Evolutionary conservation across 2,888 invertebrate species (phyloP).

Genomic region (Liodrosophila aerea): DNA sequence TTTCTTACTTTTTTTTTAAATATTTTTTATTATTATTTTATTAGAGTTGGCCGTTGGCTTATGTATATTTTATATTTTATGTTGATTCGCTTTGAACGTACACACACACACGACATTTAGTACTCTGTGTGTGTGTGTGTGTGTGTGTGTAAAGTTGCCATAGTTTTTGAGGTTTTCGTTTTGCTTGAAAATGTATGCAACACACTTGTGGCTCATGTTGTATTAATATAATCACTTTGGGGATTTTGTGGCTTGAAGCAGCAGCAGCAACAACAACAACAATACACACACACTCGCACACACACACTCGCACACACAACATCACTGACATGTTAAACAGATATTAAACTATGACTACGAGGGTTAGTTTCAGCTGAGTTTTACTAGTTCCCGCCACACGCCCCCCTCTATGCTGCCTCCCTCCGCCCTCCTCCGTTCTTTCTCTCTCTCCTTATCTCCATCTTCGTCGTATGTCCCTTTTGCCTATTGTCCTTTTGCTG

Average conservation of each 20-base stretch:
- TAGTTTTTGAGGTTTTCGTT: conserved; percentile 51
- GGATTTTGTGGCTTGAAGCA: conserved; percentile 60
- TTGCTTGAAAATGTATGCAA: conserved; percentile 53
- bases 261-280: conserved; percentile 20
- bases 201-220: conserved; percentile 76
- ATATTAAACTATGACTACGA: conserved; percentile 71
- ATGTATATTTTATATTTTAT: conserved; percentile 61
- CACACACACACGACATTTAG: conserved; percentile 21
- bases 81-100: conserved; percentile 49
- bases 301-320: conserved; percentile 17
- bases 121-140: conserved; percentile 17
- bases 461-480: not conserved
- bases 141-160: conserved; percentile 43
- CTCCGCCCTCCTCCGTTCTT: not conserved
- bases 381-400: conserved; percentile 20
- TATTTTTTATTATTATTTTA: conserved; percentile 60
- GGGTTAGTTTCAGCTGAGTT: conserved; percentile 43
- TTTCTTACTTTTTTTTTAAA: too few relatives aligned
- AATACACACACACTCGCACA: not conserved
- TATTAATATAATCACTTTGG: conserved; percentile 78
- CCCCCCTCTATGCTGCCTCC: not conserved
- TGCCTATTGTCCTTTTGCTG: conserved; percentile 14
- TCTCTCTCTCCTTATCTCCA: not conserved
- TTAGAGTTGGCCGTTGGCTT: not conserved
- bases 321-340: conserved; percentile 69